Conservation (phyloP, 2,113 vertebrate species). For the Pseudonaja textilis region DNA sequence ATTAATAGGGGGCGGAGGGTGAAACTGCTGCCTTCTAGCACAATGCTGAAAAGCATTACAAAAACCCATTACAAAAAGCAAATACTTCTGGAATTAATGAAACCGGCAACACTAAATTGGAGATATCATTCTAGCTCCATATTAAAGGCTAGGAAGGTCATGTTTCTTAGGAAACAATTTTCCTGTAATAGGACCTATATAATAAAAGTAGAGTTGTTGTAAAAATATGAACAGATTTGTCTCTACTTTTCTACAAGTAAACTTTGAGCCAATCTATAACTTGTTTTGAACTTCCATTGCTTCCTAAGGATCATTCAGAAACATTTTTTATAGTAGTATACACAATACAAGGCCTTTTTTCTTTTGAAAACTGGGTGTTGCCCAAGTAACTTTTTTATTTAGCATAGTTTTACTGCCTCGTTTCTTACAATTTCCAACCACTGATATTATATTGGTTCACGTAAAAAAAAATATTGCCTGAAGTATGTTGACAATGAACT, state of each 20-base stretch:
- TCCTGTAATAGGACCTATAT: neutral
- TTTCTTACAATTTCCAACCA: neutral
- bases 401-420: neutral
- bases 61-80: slow-evolving; percentile 30
- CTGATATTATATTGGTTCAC: neutral
- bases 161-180: neutral
- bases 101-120: neutral
- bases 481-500: neutral
- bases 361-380: no score
- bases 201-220: neutral
- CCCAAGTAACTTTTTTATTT: neutral
- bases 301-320: neutral
- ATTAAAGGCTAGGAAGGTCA: slow-evolving; percentile 2
- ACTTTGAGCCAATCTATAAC: neutral
- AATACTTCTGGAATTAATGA: slow-evolving; percentile 14
- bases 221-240: neutral
- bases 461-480: neutral
- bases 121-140: neutral
- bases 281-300: neutral
- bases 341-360: neutral
- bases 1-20: slow-evolving; percentile 6
- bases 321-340: neutral
- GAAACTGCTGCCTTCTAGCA: slow-evolving; percentile 22
- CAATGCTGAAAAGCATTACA: slow-evolving; percentile 18
- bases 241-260: neutral